phyloP scores from a whole-genome alignment of 2,113 vertebrate species.

The Arvicanthis niloticus region DNA sequence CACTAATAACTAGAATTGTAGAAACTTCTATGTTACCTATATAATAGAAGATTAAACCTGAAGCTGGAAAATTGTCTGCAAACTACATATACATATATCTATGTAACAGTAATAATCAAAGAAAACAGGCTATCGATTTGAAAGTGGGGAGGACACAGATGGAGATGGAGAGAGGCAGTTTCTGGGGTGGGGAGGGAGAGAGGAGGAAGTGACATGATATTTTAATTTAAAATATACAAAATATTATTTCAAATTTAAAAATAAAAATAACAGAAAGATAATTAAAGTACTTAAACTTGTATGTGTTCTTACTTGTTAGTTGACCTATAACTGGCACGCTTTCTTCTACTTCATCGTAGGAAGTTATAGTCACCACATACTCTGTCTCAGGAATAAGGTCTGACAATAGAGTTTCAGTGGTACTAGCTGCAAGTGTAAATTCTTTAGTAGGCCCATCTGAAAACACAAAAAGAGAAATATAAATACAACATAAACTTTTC shows the following conservation, averaged over 20 bases:
- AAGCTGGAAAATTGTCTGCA: not conserved
- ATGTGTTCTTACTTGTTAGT: slow-evolving; percentile 93
- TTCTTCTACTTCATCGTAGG: slow-evolving; percentile 91
- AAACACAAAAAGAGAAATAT: slow-evolving; percentile 79
- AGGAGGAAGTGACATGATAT: not conserved
- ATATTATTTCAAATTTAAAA: not conserved
- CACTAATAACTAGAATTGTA: not conserved
- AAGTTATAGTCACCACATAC: slow-evolving; percentile 92
- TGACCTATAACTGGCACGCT: slow-evolving; percentile 95
- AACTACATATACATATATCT: not conserved
- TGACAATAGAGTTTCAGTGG: slow-evolving; percentile 91
- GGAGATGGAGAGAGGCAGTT: not conserved
- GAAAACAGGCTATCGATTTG: not conserved
- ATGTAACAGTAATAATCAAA: not conserved
- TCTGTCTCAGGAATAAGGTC: slow-evolving; percentile 92
- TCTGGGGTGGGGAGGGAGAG: too few species aligned
- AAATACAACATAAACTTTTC: slow-evolving; percentile 34
- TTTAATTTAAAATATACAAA: not conserved
- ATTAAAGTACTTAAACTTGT: not conserved
- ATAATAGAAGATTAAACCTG: slow-evolving; percentile 36
- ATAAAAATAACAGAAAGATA: not conserved
- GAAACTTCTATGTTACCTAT: slow-evolving; percentile 35
- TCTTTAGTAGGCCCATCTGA: slow-evolving; percentile 93
- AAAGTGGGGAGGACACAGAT: not conserved
- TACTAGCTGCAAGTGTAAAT: slow-evolving; percentile 91